These are phyloP conservation scores for Anoplophora glabripennis DNA, from an alignment of 1,140 invertebrate species.

Conservation along the genomic window DNA sequence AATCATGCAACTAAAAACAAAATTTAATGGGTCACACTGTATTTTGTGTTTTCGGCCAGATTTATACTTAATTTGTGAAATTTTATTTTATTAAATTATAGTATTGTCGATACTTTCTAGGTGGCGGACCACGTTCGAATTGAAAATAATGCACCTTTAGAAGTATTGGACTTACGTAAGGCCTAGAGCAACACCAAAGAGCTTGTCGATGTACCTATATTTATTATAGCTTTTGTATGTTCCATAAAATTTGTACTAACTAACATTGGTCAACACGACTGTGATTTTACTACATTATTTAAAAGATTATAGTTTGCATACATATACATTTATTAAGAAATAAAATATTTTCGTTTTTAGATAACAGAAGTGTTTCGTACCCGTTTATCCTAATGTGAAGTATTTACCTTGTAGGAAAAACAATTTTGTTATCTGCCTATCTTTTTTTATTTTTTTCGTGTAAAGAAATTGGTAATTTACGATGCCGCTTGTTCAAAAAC, in stretches of 20 bases:
- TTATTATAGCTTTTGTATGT: not conserved
- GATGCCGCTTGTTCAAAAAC: too few species aligned
- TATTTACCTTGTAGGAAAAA: not conserved
- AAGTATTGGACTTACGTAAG: slow-evolving; percentile 71
- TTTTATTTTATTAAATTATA: not conserved
- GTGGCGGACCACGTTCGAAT: slow-evolving; percentile 67
- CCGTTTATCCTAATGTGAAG: not conserved
- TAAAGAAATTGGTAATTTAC: too few species aligned
- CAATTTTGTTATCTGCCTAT: not conserved
- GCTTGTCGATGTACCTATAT: slow-evolving; percentile 17
- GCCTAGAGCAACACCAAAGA: slow-evolving; percentile 52
- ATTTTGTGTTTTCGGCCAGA: not conserved
- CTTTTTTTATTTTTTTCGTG: too few species aligned
- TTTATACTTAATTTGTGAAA: not conserved
- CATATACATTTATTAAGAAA: not conserved
- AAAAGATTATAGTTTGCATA: not conserved
- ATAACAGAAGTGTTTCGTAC: not conserved
- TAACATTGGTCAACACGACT: not conserved
- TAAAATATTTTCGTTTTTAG: not conserved
- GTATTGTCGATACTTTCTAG: slow-evolving; percentile 50
- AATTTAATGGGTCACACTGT: not conserved
- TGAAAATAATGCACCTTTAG: slow-evolving; percentile 58
- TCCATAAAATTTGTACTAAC: slow-evolving; percentile 2
- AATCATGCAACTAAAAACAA: not conserved
- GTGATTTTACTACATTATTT: not conserved